These are phyloP conservation scores for Pavo muticus DNA, from an alignment of 2,113 vertebrate genomes.

Conservation along the genomic window DNA sequence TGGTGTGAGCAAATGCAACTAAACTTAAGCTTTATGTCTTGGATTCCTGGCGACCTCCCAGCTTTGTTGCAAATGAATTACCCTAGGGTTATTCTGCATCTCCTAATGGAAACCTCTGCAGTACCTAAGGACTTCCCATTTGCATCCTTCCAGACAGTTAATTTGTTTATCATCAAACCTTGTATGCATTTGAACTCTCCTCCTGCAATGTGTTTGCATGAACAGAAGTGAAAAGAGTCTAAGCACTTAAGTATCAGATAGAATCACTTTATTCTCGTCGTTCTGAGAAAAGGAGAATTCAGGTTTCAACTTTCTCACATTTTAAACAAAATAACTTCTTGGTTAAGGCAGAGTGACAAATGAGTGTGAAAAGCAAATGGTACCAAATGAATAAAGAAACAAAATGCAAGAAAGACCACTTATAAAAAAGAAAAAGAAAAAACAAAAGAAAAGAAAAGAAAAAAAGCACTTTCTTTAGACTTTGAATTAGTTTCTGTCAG, in stretches of 20 bases:
- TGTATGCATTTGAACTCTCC: neutral
- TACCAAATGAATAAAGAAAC: slow-evolving; percentile 46
- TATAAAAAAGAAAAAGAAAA: neutral
- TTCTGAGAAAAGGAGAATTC: neutral
- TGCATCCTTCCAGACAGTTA: slow-evolving; percentile 1
- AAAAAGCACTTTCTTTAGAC: slow-evolving; percentile 22
- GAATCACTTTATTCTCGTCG: neutral
- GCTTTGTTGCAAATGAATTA: slow-evolving; percentile 9
- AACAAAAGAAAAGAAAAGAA: neutral
- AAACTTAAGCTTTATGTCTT: neutral
- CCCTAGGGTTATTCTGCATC: neutral
- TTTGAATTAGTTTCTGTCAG: slow-evolving; percentile 70
- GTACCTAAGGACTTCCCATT: neutral
- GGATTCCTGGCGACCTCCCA: neutral
- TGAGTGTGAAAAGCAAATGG: slow-evolving; percentile 3
- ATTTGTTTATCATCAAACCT: slow-evolving; percentile 24
- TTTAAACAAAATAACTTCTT: neutral
- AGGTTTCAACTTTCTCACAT: neutral
- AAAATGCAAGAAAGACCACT: neutral
- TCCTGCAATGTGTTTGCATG: neutral
- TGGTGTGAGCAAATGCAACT: slow-evolving; percentile 8
- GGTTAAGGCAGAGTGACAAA: neutral
- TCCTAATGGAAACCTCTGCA: neutral
- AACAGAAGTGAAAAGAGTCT: neutral
- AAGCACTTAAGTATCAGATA: neutral